Evolutionary conservation across 1,140 invertebrate species (phyloP), one percentile per base, ranked within the genome.

Genomic region (Uloborus diversus): DNA sequence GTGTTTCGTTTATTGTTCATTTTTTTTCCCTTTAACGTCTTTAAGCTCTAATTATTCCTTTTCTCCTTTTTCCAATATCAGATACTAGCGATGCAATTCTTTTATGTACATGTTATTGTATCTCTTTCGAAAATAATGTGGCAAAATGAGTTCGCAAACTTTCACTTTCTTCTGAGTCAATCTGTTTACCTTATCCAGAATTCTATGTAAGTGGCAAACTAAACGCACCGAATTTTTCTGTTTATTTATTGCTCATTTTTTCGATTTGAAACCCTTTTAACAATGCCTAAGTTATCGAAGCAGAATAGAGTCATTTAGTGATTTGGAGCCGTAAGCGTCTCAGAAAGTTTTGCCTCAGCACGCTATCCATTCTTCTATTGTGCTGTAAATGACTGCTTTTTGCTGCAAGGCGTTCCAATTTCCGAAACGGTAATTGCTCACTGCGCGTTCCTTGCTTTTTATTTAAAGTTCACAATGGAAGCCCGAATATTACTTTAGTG

Each of bases 231-330:
- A 7, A 37, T 42, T 71, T 75, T 49, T 32, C 59, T 49, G 42
- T 64, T 75, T 75, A 56, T 35, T 75, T 64, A 75, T 23, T 30
- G 25, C 17, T 17, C 42, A 64, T 35, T 64, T 64, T 51, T 51
- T 37, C 37, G 11, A 35, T 37, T 49, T 33, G 11, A 14, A 59
- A 20, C 59, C 64, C n/a, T 17, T 20, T 64, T 62, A 70, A 70
- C 68, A 70, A 70, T 75, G 57, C 42, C 47, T 64, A 64, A 33
- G 56, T 75, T 62, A 75, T 53, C 70, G 70, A 64, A 53, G 57
- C 59, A 75, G 70, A 75, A 75, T 75, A 62, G 59, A 75, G 59
- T 75, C 59, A 75, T 75, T 75, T 75, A 64, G 70, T 53, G 70
- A 64, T 64, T 64, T 75, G 59, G 14, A 62, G 70, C 70, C 57